Base-by-base conservation (phyloP, 2,888 invertebrate species). In the Scaptomyza parva region DNA sequence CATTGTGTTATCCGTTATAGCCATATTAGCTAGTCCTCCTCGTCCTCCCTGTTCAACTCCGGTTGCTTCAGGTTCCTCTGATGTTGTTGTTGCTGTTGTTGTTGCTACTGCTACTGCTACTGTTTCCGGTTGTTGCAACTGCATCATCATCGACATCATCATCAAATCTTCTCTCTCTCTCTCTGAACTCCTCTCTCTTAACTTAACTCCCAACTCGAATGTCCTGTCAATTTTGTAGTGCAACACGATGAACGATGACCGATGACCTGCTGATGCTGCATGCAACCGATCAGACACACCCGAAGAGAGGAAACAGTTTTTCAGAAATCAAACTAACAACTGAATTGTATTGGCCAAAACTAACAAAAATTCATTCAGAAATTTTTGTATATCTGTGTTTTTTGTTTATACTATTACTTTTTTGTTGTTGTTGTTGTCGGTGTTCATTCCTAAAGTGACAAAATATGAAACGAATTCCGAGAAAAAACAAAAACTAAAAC, bases 1-100 rank as follows among this genome's bases (percentile, higher is more conserved):
- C 70, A 77, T 60, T 20, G 26, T 30, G 12, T 26, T 8, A 4
- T 6, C 3, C 20, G 20, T n/a, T 14, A 6, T 6, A 28, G n/a
- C 40, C 2, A 11, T 18, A 5, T 5, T 3, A n/a, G n/a, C n/a
- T n/a, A n/a, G n/a, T n/a, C n/a, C n/a, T n/a, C n/a, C n/a, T n/a
- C n/a, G n/a, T n/a, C n/a, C n/a, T 4, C n/a, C 33, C n/a, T n/a
- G 8, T 35, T n/a, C 33, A 2, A 3, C 28, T 30, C 11, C 30
- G 1, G n/a, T 22, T 20, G 20, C 33, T 30, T 18, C n/a, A 30
- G 47, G 47, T 20, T 18, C 9, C 4, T 9, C 17, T 8, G 26
- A 14, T 20, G 20, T n/a, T 20, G 39, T 26, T 28, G 20, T n/a
- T 14, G 20, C 7, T 20, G 20, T n/a, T 20, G 39, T 26, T 28